A percentile compares a stretch with the other conserved stretches of the same genome.
Conservation (phyloP, 1,140 invertebrate genomes). For the Thalassaphorura encarpata region DNA sequence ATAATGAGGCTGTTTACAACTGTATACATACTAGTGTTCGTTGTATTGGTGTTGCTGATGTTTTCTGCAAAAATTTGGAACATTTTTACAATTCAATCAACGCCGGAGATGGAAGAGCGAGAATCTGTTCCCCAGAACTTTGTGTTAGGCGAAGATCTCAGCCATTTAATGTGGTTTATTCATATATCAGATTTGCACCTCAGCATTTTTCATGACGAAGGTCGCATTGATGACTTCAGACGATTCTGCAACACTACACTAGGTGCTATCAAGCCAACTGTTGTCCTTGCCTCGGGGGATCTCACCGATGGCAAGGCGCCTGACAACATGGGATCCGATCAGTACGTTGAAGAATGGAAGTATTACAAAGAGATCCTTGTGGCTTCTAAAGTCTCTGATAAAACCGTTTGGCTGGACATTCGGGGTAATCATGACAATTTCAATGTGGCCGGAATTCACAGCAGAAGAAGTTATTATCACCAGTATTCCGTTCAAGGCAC, state of each 20-base stretch:
- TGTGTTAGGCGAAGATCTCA: slow-evolving; percentile 43
- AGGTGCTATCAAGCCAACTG: slow-evolving; percentile 58
- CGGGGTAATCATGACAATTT: slow-evolving; percentile 95
- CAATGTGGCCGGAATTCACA: slow-evolving; percentile 58
- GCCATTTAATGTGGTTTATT: slow-evolving; percentile 63
- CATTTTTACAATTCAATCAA: too few species aligned
- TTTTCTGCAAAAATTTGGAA: too few species aligned
- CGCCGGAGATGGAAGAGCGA: too few species aligned
- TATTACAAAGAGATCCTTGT: slow-evolving; percentile 62
- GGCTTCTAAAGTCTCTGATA: slow-evolving; percentile 53
- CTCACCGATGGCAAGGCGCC: slow-evolving; percentile 76
- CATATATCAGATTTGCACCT: slow-evolving; percentile 83
- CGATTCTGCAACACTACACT: slow-evolving; percentile 71
- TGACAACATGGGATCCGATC: slow-evolving; percentile 67
- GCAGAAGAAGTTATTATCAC: slow-evolving; percentile 63
- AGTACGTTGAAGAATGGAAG: slow-evolving; percentile 75
- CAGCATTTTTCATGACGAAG: slow-evolving; percentile 67
- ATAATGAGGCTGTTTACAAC: too few species aligned
- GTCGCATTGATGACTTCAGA: slow-evolving; percentile 61
- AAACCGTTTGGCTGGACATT: slow-evolving; percentile 78
- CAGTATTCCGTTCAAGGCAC: slow-evolving; percentile 71
- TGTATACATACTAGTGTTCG: too few species aligned
- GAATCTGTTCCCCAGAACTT: slow-evolving; percentile 26
- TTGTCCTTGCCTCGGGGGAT: slow-evolving; percentile 77
- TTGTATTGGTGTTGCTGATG: too few species aligned